Evolutionary conservation across 30 jellyfish, hydroid and myxozoan species (phyloP), one percentile per base, ranked within the genome.

Genomic region (Chrysaora quinquecirrha): DNA sequence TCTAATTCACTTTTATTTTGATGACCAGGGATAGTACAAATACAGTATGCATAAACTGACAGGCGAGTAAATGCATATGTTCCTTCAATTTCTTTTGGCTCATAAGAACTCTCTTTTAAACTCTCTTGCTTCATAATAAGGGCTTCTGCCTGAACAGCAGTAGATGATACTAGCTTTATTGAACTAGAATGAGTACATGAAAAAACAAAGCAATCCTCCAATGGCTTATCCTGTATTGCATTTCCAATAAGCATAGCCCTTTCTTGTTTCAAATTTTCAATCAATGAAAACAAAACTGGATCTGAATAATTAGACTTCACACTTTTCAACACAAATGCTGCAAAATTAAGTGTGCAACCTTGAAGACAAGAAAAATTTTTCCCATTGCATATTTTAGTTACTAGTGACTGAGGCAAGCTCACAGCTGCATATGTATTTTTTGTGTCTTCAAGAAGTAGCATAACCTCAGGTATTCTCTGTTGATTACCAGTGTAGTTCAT

Each of bases 21-120:
- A 49, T 20, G 21, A 0, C 66, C 79, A 12, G 78, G 88, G 24
- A 64, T 12, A 19, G 60, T 38, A 33, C 82, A 78, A 21, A 34
- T 25, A 50, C 75, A 35, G 43, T 31, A 23, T 30, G 82, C 89
- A 64, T 32, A 78, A 11, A 64, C 28, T 0, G 88, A 76, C 12
- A 54, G 38, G 48, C 88, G 27, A 19, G 14, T 3, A 9, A 32
- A 16, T 11, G 16, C 63, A 3, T 3, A 28, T 16, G 10, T 22
- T 14, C 7, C 21, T 34, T 3, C 24, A 21, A 6, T 66, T 2
- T 16, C 24, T 34, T 30, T 2, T 4, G 64, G 31, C n/a, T 19
- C 29, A 4, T 24, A 30, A 28, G 80, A 30, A 3, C 43, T 7
- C 22, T 68, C 20, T 35, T 22, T 0, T 1, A 19, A 14, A 29